Evolutionary conservation across 1,140 invertebrate species (phyloP).

Genomic region (Heliconius eleuchia): DNA sequence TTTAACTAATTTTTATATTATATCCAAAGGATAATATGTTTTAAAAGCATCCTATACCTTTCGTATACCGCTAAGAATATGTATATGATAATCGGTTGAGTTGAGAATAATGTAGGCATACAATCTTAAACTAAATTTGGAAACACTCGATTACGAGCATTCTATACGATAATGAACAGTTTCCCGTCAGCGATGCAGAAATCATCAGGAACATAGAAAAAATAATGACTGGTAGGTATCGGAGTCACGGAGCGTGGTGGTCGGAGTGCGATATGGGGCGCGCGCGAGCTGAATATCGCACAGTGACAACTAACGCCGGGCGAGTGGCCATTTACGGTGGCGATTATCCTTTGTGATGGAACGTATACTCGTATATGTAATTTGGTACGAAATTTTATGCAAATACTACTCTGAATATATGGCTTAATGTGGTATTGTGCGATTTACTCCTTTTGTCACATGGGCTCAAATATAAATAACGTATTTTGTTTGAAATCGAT

Average conservation of each 20-base stretch:
- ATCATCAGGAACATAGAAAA: slow-evolving; percentile 4
- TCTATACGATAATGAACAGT: slow-evolving; percentile 13
- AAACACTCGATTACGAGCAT: background rate
- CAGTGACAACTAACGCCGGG: slow-evolving; percentile 13
- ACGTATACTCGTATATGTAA: background rate
- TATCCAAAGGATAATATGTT: too few species aligned
- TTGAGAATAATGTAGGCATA: too few species aligned
- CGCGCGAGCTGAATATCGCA: slow-evolving; percentile 20
- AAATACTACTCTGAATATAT: background rate
- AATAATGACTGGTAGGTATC: background rate
- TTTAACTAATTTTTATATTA: too few species aligned
- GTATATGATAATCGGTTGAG: too few species aligned
- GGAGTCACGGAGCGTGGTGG: slow-evolving; percentile 21
- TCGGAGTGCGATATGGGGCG: slow-evolving; percentile 25
- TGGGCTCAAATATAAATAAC: too few species aligned
- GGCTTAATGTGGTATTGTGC: background rate
- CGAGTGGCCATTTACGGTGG: slow-evolving; percentile 19
- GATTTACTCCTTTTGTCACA: too few species aligned
- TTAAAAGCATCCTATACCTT: too few species aligned
- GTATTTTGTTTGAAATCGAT: too few species aligned
- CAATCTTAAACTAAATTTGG: too few species aligned
- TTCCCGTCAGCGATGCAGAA: slow-evolving; percentile 15
- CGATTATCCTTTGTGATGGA: slow-evolving; percentile 19
- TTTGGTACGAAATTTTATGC: background rate
- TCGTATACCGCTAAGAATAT: too few species aligned